Evolutionary conservation across 2,888 invertebrate species (phyloP), one percentile per base, ranked within the genome.

Genomic region (Sipha maydis): DNA sequence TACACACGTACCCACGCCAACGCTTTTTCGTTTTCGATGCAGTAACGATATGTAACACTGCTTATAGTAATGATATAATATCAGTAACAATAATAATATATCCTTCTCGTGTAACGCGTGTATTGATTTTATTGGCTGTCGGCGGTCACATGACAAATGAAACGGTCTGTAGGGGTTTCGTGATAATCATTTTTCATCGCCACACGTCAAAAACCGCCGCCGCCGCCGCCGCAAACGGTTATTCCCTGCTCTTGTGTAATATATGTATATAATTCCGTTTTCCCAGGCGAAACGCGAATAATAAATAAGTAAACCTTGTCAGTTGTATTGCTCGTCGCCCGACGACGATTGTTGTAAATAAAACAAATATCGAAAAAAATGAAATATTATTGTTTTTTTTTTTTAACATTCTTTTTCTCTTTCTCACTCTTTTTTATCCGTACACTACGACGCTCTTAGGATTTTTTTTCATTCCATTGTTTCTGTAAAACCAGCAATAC

Each of bases 241-340:
- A 67, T 85, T 69, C 54, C 77, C 85, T 34, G 67, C 69, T 78
- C 67, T 85, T 28, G 76, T 67, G 61, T 85, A 78, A 77, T 69
- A 77, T 76, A 61, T 56, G 31, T 77, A 48, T 75, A 75, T 38
- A 71, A 31, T 76, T 61, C 41, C n/a, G 88, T 88, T 85, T 75
- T 82, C 88, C 80, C 80, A 61, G 67, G 75, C 82, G 80, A 82
- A 80, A 75, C 79, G 77, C 80, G 80, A 88, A 88, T 88, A 88
- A 88, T 88, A 88, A 88, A 88, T 88, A 82, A 88, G 86, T 88
- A 88, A 88, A 88, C 88, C 73, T 88, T 88, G 88, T 88, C 82
- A 75, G 88, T 82, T 21, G 88, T 80, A 77, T 77, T 31, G 41
- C 75, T 25, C 28, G 48, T 56, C 83, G 48, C 80, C 38, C 77